A percentile compares a stretch with the other conserved stretches of the same genome.
Evolutionary conservation across 2,113 vertebrate genomes (phyloP).

Genomic region (Scatophagus argus): DNA sequence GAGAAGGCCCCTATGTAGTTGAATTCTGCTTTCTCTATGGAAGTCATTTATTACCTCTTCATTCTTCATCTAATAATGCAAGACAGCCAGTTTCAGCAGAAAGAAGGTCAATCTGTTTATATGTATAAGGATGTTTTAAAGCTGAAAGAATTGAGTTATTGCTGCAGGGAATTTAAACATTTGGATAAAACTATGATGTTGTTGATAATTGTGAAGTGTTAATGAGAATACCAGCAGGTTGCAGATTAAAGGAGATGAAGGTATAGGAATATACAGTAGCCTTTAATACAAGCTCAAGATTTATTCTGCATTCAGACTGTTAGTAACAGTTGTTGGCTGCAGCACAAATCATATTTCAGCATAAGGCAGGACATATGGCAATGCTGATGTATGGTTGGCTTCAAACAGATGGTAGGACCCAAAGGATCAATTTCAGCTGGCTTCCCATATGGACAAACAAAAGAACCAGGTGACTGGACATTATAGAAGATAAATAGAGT

Average conservation of each 20-base stretch:
- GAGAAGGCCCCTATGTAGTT: background rate
- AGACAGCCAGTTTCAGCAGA: constrained; percentile 28
- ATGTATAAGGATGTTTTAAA: constrained; percentile 3
- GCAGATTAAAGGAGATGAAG: background rate
- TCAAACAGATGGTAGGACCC: constrained; percentile 17
- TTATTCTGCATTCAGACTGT: background rate
- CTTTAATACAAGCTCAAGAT: constrained; percentile 12
- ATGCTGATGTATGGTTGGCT: background rate
- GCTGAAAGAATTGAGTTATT: constrained; percentile 6
- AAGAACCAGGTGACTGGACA: background rate
- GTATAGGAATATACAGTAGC: constrained; percentile 14
- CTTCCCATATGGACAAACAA: constrained; percentile 19
- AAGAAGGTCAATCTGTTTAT: constrained; percentile 60
- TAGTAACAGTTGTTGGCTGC: background rate
- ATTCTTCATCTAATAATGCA: constrained; percentile 40
- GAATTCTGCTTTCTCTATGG: constrained; percentile 1
- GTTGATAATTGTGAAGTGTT: constrained; percentile 14
- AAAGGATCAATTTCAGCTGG: constrained; percentile 13
- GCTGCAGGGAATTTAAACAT: constrained; percentile 29
- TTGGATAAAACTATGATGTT: constrained; percentile 28
- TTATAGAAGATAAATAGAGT: constrained; percentile 7
- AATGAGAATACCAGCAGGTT: constrained; percentile 29
- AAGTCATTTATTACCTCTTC: constrained; percentile 25
- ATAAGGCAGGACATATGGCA: constrained; percentile 22
- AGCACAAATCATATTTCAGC: constrained; percentile 4